These are phyloP conservation scores for Drosophila rubida DNA, from an alignment of 2,888 invertebrate genomes.

Conservation along the genomic window DNA sequence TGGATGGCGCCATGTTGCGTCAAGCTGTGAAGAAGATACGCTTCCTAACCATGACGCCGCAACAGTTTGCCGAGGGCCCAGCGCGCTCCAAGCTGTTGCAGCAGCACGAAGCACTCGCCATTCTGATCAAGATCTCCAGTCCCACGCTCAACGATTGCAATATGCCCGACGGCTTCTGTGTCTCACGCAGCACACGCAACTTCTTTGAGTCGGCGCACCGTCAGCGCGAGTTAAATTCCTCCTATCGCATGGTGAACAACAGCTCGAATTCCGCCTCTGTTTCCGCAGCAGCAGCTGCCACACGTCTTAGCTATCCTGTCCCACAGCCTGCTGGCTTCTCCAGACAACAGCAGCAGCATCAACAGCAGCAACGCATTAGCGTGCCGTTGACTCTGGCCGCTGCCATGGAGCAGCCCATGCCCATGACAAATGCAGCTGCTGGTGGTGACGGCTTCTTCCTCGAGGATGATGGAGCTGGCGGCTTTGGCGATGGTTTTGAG, in stretches of 20 bases:
- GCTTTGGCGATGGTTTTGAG: slow-evolving; percentile 48
- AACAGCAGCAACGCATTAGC: slow-evolving; percentile 78
- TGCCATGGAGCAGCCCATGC: slow-evolving; percentile 21
- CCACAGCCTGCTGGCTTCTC: slow-evolving; percentile 33
- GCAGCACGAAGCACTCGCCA: slow-evolving; percentile 91
- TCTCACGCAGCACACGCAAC: slow-evolving; percentile 83
- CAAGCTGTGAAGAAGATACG: slow-evolving; percentile 91
- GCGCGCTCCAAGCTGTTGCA: slow-evolving; percentile 90
- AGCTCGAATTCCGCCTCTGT: slow-evolving; percentile 21
- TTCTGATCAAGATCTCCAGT: slow-evolving; percentile 93
- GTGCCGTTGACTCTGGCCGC: slow-evolving; percentile 39
- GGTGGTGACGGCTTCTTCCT: slow-evolving; percentile 11
- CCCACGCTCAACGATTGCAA: slow-evolving; percentile 88
- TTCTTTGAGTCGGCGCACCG: slow-evolving; percentile 73
- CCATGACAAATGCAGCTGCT: slow-evolving; percentile 6
- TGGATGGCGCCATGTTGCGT: slow-evolving; percentile 85
- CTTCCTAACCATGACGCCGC: slow-evolving; percentile 91
- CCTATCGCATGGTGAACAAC: slow-evolving; percentile 65
- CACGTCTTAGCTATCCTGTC: slow-evolving; percentile 5
- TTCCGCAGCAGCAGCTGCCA: slow-evolving; percentile 47
- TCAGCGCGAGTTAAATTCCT: slow-evolving; percentile 81
- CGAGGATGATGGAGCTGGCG: slow-evolving; percentile 83
- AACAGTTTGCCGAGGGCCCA: slow-evolving; percentile 93
- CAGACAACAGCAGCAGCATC: slow-evolving; percentile 13
- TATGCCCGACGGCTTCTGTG: slow-evolving; percentile 91